Evolutionary conservation across 2,888 invertebrate genomes (phyloP), one percentile per base, ranked within the genome.

Genomic region (Pocota personata): DNA sequence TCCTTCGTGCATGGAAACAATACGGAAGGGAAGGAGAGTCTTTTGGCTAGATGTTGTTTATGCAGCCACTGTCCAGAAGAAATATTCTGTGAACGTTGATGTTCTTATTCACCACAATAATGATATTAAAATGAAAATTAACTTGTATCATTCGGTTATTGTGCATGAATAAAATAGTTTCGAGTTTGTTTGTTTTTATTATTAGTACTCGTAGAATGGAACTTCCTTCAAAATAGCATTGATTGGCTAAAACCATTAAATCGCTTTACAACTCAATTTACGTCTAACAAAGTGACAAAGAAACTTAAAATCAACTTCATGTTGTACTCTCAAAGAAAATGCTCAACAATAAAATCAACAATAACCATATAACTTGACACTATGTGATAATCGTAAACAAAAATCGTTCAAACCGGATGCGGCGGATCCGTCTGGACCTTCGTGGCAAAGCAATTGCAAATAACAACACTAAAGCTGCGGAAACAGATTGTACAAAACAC

Each of bases 321-420:
- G 40, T 6, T 21, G 30, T n/a, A 7, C 46, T 10, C 24, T 46
- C 40, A 10, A 57, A 24, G 30, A 66, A 58, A 57, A 55, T 37
- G 30, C 7, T 35, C 14, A 16, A 40, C 55, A 73, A 69, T 83
- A 72, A 83, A 82, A 72, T 50, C 64, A 58, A 43, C 76, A 72
- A 82, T 86, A 82, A 77, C 82, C 80, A 72, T 86, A 86, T 77
- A 82, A 82, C 67, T 55, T 67, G 82, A 77, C 76, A 86, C 82
- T 73, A 72, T 77, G 82, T 86, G 86, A 86, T 86, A 77, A 86
- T 86, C 86, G 76, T 86, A 86, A 86, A 86, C 50, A 73, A 57
- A 75, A 55, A 60, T 60, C 66, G 37, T 55, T 58, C 14, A 21
- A 71, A 66, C 50, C 40, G 82, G 76, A 86, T 72, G 58, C 71